phyloP scores from a whole-genome alignment of 2,113 vertebrate species.

The Zosterops japonicus region DNA sequence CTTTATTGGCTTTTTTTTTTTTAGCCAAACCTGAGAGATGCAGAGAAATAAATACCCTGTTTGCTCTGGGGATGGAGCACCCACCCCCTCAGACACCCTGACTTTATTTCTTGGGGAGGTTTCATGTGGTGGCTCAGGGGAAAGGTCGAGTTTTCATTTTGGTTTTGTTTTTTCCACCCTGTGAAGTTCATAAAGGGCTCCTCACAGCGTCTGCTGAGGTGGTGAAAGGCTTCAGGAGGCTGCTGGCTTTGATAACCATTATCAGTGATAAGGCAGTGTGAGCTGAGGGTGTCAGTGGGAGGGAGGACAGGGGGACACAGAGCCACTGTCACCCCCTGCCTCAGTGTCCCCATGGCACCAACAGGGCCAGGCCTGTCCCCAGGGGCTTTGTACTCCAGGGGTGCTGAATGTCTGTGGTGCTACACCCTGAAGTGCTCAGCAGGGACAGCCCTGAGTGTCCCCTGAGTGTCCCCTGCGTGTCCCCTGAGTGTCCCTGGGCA shows the following conservation, averaged over 20 bases:
- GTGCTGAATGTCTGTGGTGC: neutral
- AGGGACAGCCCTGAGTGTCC: neutral
- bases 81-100: neutral
- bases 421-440: neutral
- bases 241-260: neutral
- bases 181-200: neutral
- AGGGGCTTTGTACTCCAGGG: neutral
- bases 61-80: neutral
- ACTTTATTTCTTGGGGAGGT: neutral
- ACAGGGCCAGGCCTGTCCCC: accelerated
- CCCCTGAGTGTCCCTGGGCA: too few relatives aligned
- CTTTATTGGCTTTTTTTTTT: slow-evolving; percentile 37
- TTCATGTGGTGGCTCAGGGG: neutral
- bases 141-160: neutral
- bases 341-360: neutral
- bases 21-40: slow-evolving; percentile 8
- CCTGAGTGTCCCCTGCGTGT: neutral
- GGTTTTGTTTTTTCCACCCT: neutral
- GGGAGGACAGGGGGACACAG: neutral
- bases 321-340: neutral
- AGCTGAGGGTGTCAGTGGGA: neutral
- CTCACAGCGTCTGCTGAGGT: slow-evolving; percentile 10
- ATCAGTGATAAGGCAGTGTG: neutral
- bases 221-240: neutral
- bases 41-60: slow-evolving; percentile 45